Base-by-base conservation (phyloP, 2,888 invertebrate genomes). In the Stenoptilia bipunctidactyla region DNA sequence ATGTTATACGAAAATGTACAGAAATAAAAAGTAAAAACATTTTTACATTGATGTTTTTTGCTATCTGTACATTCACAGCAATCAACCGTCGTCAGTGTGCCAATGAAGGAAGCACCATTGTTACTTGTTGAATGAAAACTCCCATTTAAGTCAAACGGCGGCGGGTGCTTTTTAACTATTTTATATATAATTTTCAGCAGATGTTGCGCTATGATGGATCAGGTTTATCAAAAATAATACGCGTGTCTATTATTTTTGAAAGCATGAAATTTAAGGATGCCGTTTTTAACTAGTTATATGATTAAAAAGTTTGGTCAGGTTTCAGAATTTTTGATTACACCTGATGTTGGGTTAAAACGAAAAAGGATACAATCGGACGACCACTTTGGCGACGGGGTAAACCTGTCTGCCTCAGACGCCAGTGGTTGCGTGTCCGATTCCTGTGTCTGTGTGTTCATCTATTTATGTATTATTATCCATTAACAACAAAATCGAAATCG, bases 81-180 rank as follows among this genome's bases (percentile, higher is more conserved):
- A 83, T 83, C 82, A 82, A 77, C 72, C 68, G 73, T 66, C 68
- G 72, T 66, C 76, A 75, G 74, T 74, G 74, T 73, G 75, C 79
- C 80, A 82, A 83, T 82, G 80, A 80, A 82, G 76, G 77, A 79
- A 76, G 73, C 55, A 20, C 82, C 66, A 77, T 83, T 82, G 82
- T 82, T 80, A 61, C 65, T 62, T 65, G 67, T 69, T 83, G 77
- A 82, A 83, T 83, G 82, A 82, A 83, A 82, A 82, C 65, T 76
- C 69, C 77, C 73, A 80, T 83, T 79, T 80, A 72, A 75, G 75
- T 73, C 20, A 20, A 20, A 20, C 70, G 68, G 61, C 66, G 66
- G 64, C 62, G 67, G 68, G 66, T 62, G 58, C 52, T 68, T 75
- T 80, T 74, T 75, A 71, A 34, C 14, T 61, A 58, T 61, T 72